These are phyloP conservation scores for Leptodactylus fuscus DNA, from an alignment of 2,113 vertebrate genomes.

Conservation along the genomic window DNA sequence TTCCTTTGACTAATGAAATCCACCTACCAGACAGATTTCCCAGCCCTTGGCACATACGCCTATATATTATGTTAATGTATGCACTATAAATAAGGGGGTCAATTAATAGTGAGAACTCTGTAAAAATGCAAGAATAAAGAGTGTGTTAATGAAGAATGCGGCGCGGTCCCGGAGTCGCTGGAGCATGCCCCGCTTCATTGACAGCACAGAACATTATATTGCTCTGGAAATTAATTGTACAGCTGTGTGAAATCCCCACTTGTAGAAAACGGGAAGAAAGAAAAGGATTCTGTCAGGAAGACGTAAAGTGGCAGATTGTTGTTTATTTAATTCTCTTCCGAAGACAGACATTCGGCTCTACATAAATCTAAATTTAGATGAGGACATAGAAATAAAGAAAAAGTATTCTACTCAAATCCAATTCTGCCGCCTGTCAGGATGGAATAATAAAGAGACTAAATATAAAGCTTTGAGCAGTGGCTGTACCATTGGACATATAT, in stretches of 20 bases:
- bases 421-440: background rate
- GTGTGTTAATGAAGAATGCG: background rate
- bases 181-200: background rate
- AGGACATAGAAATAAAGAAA: conserved; percentile 16
- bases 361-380: conserved; percentile 52
- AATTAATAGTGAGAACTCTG: background rate
- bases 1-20: background rate
- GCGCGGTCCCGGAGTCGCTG: background rate
- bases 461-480: background rate
- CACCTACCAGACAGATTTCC: background rate
- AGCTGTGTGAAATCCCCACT: conserved; percentile 10
- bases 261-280: background rate
- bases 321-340: conserved; percentile 24
- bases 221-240: conserved; percentile 30
- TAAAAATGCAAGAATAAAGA: background rate
- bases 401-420: background rate
- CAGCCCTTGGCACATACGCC: background rate
- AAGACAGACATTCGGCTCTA: conserved; percentile 8
- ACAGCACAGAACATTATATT: conserved; percentile 25
- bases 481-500: no score
- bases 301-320: background rate
- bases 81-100: conserved; percentile 2
- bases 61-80: background rate
- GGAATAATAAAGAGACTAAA: background rate
- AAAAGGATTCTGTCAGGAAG: conserved; percentile 15